These are phyloP conservation scores for Oreochromis grahami DNA, from an alignment of 2,797 vertebrate genomes.

Conservation along the genomic window DNA sequence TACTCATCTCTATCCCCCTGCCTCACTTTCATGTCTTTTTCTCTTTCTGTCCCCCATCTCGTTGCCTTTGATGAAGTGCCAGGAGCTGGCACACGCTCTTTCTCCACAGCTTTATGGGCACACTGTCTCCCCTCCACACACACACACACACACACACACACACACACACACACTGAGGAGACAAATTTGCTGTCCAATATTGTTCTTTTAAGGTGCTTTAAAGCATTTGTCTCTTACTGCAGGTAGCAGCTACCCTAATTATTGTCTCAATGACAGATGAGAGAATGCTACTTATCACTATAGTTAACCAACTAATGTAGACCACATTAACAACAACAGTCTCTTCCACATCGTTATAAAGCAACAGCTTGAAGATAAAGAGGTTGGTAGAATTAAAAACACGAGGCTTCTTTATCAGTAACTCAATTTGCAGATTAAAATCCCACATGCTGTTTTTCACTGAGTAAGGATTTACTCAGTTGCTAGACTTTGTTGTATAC, in stretches of 20 bases:
- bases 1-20: slow-evolving; percentile 8
- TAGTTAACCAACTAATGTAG: not conserved
- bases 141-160: not conserved
- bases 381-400: not conserved
- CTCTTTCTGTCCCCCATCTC: slow-evolving; percentile 44
- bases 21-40: slow-evolving; percentile 65
- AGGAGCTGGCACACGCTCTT: slow-evolving; percentile 43
- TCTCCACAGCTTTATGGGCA: slow-evolving; percentile 17
- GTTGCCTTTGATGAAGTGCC: slow-evolving; percentile 65
- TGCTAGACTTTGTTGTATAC: not conserved
- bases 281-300: not conserved
- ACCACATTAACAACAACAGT: not conserved
- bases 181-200: not conserved
- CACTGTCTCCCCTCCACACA: not conserved
- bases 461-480: not conserved
- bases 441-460: not conserved
- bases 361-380: not conserved
- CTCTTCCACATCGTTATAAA: not conserved
- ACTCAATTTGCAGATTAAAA: not conserved
- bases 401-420: not conserved
- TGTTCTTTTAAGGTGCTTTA: not conserved
- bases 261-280: not conserved
- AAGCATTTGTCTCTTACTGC: not conserved
- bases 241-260: not conserved
- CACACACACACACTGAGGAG: not conserved